Evolutionary conservation across 2,797 vertebrate species (phyloP), one percentile per base, ranked within the genome.

Genomic region (Bryconaethiops microstoma): DNA sequence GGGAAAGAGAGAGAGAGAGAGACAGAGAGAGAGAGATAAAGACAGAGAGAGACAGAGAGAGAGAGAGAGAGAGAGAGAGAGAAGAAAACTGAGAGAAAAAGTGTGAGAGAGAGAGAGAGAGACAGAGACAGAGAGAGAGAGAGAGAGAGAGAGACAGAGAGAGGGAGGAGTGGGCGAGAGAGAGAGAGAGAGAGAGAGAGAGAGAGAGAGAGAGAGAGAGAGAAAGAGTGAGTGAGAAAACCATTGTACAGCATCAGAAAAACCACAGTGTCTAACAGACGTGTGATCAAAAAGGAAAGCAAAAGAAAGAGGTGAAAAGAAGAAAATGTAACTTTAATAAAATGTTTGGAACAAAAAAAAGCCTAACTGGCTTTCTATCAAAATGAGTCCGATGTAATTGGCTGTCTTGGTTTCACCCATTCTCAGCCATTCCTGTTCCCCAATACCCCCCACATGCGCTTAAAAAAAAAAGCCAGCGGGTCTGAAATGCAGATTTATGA

Each of bases 401-500:
- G 79, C 79, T 84, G 74, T 87, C 86, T 85, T 82, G 78, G 86
- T 92, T 89, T 81, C 86, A 89, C 85, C 89, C 89, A 82, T 90
- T 88, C 87, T 78, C 88, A 83, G 87, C 89, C 90, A 87, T 90
- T 87, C 85, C 84, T 78, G 77, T 87, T 81, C 88, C 35, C 80
- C 90, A 91, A 91, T 89, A 88, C 88, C 50, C 80, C 68, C 87
- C 79, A 35, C 35, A 84, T 78, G 75, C 88, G 88, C 89, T 92
- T 87, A 85, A 87, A 35, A 35, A 45, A n/a, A 76, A 29, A 77
- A 83, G 84, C 86, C 86, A 90, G 91, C 90, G 88, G 77, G 87
- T 92, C 91, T 91, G 85, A 92, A 92, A 93, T 90, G 87, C 90
- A 92, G 92, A 95, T 95, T 95, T 94, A 95, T 93, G 92, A 89